These are phyloP conservation scores for Ectropis crepuscularia DNA, from an alignment of 2,888 invertebrate species.

Conservation along the genomic window DNA sequence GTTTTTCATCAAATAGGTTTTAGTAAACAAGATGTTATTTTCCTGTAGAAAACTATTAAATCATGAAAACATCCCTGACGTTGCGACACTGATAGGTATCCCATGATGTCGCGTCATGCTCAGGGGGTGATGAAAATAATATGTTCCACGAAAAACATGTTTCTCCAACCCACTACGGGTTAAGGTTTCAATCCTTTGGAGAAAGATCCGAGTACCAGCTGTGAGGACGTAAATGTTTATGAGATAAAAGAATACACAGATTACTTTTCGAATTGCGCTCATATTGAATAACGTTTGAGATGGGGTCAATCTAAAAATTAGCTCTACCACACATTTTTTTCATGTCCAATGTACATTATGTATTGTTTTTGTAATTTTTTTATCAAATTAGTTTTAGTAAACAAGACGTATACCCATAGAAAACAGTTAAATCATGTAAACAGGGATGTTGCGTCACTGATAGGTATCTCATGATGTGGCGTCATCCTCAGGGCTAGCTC, in stretches of 20 bases:
- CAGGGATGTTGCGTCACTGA: not conserved
- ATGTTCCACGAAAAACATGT: too few relatives aligned
- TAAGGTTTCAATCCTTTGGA: too few relatives aligned
- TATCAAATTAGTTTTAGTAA: not conserved
- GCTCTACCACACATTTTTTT: too few relatives aligned
- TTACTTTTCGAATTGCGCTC: too few relatives aligned
- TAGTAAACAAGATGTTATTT: not conserved
- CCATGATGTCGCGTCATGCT: slow-evolving; percentile 19
- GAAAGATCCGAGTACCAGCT: too few relatives aligned
- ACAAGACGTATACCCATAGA: not conserved
- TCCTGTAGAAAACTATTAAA: not conserved
- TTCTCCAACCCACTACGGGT: too few relatives aligned
- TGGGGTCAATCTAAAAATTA: too few relatives aligned
- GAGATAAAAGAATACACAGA: too few relatives aligned
- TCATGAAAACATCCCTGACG: not conserved
- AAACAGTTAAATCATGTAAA: not conserved
- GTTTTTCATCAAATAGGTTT: not conserved
- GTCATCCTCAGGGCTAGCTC: slow-evolving; percentile 10
- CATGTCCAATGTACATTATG: too few relatives aligned
- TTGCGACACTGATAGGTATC: slow-evolving; percentile 2
- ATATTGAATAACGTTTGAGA: too few relatives aligned
- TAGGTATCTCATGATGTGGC: slow-evolving; percentile 17
- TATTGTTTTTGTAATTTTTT: not conserved
- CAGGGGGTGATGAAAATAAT: not conserved
- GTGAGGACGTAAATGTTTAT: too few relatives aligned